These are phyloP conservation scores for Phallusia fumigata DNA, from an alignment of 23 tunicate species.

Conservation along the genomic window DNA sequence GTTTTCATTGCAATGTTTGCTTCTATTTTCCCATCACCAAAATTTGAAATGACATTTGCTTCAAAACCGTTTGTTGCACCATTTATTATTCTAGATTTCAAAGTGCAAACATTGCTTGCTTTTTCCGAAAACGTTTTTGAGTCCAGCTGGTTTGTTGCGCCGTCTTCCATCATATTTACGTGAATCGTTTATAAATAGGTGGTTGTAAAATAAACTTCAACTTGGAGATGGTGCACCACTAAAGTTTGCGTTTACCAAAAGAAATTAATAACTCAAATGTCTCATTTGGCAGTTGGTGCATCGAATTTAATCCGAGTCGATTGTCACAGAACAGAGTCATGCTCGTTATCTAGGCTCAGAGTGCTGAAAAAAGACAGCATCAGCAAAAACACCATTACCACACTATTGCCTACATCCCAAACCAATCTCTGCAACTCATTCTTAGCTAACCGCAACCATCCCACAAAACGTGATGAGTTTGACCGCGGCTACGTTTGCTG, in stretches of 20 bases:
- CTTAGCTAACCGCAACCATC: too few relatives aligned
- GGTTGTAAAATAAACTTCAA: background rate
- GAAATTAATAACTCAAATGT: background rate
- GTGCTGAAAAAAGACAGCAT: too few relatives aligned
- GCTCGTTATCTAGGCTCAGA: background rate
- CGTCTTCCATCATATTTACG: background rate
- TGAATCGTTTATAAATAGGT: background rate
- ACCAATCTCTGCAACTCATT: too few relatives aligned
- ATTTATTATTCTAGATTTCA: too few relatives aligned
- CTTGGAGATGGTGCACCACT: background rate
- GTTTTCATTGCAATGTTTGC: too few relatives aligned
- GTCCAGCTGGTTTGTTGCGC: background rate
- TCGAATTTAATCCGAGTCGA: background rate
- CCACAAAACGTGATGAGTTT: too few relatives aligned
- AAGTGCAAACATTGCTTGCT: background rate
- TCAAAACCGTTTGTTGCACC: too few relatives aligned
- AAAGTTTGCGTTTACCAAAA: conserved; percentile 9
- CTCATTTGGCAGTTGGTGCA: background rate
- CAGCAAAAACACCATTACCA: too few relatives aligned
- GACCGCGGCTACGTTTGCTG: too few relatives aligned
- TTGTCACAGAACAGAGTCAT: background rate
- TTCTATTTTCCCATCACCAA: too few relatives aligned
- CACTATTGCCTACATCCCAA: too few relatives aligned
- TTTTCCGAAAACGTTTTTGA: background rate
- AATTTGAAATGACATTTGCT: too few relatives aligned